Percentiles rank a stretch among this genome's conserved stretches.
Evolutionary conservation across 2,113 vertebrate genomes (phyloP).

Genomic region (Upupa epops): DNA sequence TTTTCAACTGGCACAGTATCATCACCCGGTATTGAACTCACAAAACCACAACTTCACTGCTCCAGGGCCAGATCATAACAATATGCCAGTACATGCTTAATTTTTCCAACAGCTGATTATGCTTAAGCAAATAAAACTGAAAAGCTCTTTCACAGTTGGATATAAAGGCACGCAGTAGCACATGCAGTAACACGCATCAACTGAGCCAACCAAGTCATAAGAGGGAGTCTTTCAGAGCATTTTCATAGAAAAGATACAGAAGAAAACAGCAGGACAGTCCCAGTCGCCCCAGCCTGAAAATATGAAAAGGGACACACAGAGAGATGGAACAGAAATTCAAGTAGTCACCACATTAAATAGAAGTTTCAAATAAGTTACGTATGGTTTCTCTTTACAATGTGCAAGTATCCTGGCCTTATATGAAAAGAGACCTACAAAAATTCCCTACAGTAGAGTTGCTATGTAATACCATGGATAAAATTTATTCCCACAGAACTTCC

Average conservation of each 20-base stretch:
- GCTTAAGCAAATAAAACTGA: conserved; percentile 21
- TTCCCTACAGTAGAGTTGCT: background rate
- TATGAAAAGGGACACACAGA: background rate
- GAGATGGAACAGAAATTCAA: background rate
- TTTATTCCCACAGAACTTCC: background rate
- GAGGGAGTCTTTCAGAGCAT: background rate
- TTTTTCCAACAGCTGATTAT: background rate
- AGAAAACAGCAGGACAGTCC: conserved; percentile 15
- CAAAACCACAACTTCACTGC: background rate
- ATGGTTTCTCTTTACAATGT: background rate
- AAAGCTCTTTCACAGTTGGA: background rate
- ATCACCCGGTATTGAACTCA: background rate
- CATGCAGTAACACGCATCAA: background rate
- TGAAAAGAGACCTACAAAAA: background rate
- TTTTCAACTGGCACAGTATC: background rate
- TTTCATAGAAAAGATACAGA: background rate
- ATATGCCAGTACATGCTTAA: conserved; percentile 1
- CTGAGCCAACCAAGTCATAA: background rate
- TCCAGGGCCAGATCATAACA: background rate
- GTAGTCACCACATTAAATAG: background rate
- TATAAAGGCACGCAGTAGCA: background rate
- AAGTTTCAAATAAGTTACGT: background rate
- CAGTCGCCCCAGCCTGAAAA: background rate
- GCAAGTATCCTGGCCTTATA: background rate
- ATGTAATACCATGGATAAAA: background rate